A percentile compares a stretch with the other conserved stretches of the same genome.
Evolutionary conservation across 2,797 vertebrate genomes (phyloP).

Genomic region (Sphaeramia orbicularis): DNA sequence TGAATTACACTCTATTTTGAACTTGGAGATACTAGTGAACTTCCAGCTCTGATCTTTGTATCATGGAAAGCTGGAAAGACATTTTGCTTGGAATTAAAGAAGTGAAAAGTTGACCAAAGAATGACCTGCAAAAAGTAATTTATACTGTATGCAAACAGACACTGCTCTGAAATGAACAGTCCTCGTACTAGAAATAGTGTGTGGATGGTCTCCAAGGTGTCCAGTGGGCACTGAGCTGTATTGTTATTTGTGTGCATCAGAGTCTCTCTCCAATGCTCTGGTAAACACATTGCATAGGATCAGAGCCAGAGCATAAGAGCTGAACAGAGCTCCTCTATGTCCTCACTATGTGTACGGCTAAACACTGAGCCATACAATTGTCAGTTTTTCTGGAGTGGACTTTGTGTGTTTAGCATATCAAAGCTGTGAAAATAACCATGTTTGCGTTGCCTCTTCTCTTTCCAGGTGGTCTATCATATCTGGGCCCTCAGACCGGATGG

Average conservation of each 20-base stretch:
- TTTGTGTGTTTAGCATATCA: constrained; percentile 83
- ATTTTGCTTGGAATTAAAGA: neutral
- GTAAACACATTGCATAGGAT: constrained; percentile 80
- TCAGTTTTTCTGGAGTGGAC: constrained; percentile 72
- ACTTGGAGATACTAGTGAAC: constrained; percentile 21
- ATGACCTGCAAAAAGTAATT: constrained; percentile 1
- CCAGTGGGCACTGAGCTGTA: constrained; percentile 59
- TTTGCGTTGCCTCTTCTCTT: constrained; percentile 82
- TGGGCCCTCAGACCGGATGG: constrained; percentile 79
- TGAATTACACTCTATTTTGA: constrained; percentile 22
- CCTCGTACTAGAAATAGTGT: constrained; percentile 53
- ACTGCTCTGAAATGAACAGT: constrained; percentile 39
- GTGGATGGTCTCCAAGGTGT: constrained; percentile 76
- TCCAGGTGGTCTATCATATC: constrained; percentile 86
- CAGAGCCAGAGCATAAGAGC: constrained; percentile 78
- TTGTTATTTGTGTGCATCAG: constrained; percentile 73
- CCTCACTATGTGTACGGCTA: constrained; percentile 74
- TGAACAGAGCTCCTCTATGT: constrained; percentile 77
- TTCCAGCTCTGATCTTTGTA: constrained; percentile 1
- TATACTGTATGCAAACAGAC: constrained; percentile 16
- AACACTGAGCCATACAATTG: constrained; percentile 73
- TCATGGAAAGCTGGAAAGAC: neutral
- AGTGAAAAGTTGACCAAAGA: neutral
- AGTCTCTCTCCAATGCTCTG: constrained; percentile 73
- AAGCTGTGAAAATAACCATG: constrained; percentile 89